These are phyloP conservation scores for Anguilla japonica DNA, from an alignment of 2,113 vertebrate species.

Conservation along the genomic window DNA sequence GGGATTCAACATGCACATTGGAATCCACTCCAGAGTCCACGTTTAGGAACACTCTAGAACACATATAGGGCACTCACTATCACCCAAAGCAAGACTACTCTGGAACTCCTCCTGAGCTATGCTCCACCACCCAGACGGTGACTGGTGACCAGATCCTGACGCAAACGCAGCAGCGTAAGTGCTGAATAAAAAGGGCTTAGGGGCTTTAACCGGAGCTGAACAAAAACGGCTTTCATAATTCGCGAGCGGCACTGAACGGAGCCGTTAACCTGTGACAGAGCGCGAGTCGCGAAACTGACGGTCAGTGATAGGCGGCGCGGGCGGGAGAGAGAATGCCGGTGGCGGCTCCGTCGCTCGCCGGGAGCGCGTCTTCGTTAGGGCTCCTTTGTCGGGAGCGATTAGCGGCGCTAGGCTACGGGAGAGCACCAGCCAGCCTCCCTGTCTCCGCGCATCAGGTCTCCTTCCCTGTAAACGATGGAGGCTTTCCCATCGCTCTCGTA, in stretches of 20 bases:
- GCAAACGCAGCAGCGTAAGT: too few species aligned
- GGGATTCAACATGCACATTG: not conserved
- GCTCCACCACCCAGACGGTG: not conserved
- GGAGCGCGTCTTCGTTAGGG: constrained; percentile 67
- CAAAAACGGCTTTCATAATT: constrained; percentile 21
- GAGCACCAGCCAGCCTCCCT: constrained; percentile 53
- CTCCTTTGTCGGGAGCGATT: constrained; percentile 71
- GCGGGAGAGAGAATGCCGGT: constrained; percentile 47
- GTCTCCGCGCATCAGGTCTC: constrained; percentile 37
- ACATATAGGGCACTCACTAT: not conserved
- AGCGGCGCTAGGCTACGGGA: constrained; percentile 64
- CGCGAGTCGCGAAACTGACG: not conserved
- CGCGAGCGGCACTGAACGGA: constrained; percentile 40
- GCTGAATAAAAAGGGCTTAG: not conserved
- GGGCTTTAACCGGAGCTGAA: not conserved
- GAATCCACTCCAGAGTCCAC: not conserved
- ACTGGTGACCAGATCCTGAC: not conserved
- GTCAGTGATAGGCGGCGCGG: constrained; percentile 31
- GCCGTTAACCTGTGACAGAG: constrained; percentile 45
- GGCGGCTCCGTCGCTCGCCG: constrained; percentile 60
- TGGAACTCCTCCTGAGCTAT: not conserved
- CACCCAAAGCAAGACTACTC: too few species aligned
- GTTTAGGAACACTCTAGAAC: not conserved
- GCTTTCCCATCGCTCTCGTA: not conserved
- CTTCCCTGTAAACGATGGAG: not conserved